Evolutionary conservation across 2,797 vertebrate genomes (phyloP).

Genomic region (Acipenser ruthenus): DNA sequence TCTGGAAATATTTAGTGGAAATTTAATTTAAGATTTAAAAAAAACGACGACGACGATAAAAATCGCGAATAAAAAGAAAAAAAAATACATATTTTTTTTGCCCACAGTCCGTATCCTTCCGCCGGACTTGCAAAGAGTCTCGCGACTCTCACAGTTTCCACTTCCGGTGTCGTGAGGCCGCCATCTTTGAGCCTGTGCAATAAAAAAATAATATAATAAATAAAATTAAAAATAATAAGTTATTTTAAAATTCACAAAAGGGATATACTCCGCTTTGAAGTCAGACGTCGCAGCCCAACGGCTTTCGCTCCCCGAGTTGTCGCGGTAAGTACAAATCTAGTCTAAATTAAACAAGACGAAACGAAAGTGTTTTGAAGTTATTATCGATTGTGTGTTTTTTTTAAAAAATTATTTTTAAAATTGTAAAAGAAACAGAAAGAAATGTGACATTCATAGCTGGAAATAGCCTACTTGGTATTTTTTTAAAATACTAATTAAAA

Average conservation of each 20-base stretch:
- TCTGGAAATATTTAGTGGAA: too few species aligned
- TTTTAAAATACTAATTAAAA: too few species aligned
- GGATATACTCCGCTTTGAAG: not conserved
- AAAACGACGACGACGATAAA: too few species aligned
- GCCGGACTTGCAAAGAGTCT: not conserved
- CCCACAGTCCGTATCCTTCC: not conserved
- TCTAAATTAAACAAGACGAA: constrained; percentile 20
- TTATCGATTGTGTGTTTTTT: constrained; percentile 8
- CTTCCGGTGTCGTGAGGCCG: constrained; percentile 48
- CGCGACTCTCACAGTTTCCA: constrained; percentile 28
- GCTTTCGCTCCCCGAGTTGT: not conserved
- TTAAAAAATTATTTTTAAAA: not conserved
- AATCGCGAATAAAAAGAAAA: too few species aligned
- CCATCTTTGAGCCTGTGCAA: constrained; percentile 39
- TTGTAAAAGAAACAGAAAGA: not conserved
- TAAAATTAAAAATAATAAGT: constrained; percentile 3
- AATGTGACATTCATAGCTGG: too few species aligned
- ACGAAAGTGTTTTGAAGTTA: constrained; percentile 23
- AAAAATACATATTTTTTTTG: not conserved
- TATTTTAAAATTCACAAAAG: not conserved
- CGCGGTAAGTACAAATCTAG: constrained; percentile 17
- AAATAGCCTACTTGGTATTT: too few species aligned
- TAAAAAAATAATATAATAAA: constrained; percentile 31
- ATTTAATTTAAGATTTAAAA: too few species aligned
- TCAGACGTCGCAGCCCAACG: not conserved